Base-by-base conservation (phyloP, 2,797 vertebrate species). In the Atherinosoma microstoma region DNA sequence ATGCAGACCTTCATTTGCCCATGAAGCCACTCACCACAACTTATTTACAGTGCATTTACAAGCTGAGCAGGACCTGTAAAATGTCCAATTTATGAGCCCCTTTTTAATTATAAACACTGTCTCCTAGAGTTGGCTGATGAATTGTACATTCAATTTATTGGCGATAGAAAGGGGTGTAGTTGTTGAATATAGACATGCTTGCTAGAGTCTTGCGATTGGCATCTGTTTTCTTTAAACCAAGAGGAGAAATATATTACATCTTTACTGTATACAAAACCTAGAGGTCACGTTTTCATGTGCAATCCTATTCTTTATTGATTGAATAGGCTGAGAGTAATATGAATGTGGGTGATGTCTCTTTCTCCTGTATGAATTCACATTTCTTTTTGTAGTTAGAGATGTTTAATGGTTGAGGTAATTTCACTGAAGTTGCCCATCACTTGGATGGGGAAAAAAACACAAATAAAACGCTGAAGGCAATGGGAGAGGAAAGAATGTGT, bases 101-200 rank as follows among this genome's bases (percentile, higher is more conserved):
- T 88, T 95, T 96, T 96, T 95, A 96, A 96, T 96, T 96, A 96
- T 93, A 94, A 96, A 94, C 95, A 94, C 95, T 94, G 90, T 91
- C 90, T 94, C 91, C 60, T 85, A 91, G 82, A 93, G 88, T 82
- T 78, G 72, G 86, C 85, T 91, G 90, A 95, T 96, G 91, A 94
- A 95, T 95, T 87, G 87, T 92, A 88, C 91, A 83, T 91, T 92
- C 84, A 78, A 70, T 93, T 85, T 90, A 94, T 93, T 88, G 91
- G 87, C 78, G 54, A 78, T 24, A 24, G 70, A 76, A 69, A 73
- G 62, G 65, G 69, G 64, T 61, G 75, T 40, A 42, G 76, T 78
- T 84, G 83, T 54, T 47, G 71, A 58, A 38, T 76, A 85, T 83
- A 68, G 84, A 90, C 87, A 88, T 49, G 49, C 68, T 79, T 72